These are phyloP conservation scores for Girardinichthys multiradiatus DNA, from an alignment of 2,113 vertebrate genomes.

Conservation along the genomic window DNA sequence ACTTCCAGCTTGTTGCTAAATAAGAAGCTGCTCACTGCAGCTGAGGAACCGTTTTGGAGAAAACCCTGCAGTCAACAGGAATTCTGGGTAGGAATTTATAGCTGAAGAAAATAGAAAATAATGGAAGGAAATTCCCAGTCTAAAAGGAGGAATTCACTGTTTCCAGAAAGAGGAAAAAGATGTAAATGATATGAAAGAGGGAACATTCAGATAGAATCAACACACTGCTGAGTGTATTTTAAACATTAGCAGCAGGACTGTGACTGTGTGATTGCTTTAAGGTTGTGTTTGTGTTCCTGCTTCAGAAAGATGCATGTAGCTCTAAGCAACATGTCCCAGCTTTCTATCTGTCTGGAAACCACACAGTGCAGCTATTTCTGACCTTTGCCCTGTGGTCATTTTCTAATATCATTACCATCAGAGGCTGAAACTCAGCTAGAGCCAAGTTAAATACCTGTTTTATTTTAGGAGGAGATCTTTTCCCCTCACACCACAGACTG, in stretches of 20 bases:
- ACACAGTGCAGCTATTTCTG: conserved; percentile 79
- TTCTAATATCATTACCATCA: conserved; percentile 83
- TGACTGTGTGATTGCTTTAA: conserved; percentile 16
- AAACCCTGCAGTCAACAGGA: conserved; percentile 56
- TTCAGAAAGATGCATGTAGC: conserved; percentile 51
- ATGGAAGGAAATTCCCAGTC: conserved; percentile 71
- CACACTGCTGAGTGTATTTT: conserved; percentile 33
- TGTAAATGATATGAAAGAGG: conserved; percentile 42
- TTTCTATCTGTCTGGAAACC: conserved; percentile 77
- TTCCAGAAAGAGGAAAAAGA: conserved; percentile 44
- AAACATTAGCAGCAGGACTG: conserved; percentile 34
- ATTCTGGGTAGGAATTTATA: conserved; percentile 68
- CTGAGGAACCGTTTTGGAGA: conserved; percentile 52
- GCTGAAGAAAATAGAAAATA: conserved; percentile 67
- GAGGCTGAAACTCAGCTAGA: conserved; percentile 66
- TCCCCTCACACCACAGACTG: conserved; percentile 61
- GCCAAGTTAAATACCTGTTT: conserved; percentile 84
- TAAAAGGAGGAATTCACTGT: conserved; percentile 50
- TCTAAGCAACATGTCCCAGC: conserved; percentile 65
- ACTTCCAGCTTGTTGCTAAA: conserved; percentile 33
- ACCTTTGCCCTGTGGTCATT: conserved; percentile 79
- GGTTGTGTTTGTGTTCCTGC: conserved; percentile 34
- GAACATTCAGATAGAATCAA: conserved; percentile 52
- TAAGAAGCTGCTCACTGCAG: conserved; percentile 44
- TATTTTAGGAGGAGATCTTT: conserved; percentile 76